Evolutionary conservation across 2,113 vertebrate species (phyloP), one percentile per base, ranked within the genome.

Genomic region (Oxyura jamaicensis): DNA sequence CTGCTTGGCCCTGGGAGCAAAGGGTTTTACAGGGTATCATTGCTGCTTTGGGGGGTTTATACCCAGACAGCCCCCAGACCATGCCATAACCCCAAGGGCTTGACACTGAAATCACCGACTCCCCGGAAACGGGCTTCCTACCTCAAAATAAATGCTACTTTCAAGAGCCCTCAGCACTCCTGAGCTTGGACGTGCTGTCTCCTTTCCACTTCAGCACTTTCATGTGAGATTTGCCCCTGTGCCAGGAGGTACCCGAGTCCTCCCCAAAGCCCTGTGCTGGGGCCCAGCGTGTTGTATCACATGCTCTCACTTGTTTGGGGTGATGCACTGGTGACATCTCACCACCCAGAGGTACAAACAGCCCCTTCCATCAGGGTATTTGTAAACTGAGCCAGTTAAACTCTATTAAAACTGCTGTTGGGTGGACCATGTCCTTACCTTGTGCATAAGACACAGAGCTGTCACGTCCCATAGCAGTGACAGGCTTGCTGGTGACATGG

Each of bases 281-380:
- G 42, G 42, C 23, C 48, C 76, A n/a, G 55, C 0, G 0, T 48
- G 29, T n/a, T 13, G 5, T 8, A 31, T 3, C 1, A 2, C 1
- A 15, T 3, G 6, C 2, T 7, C 14, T 12, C 36, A 2, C 11
- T 53, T 56, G 62, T 44, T 25, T 50, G 31, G 46, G 52, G 55
- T 48, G 68, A 10, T 48, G 16, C 0, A 13, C 1, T 4, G 52
- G n/a, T 46, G 71, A 16, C 2, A 55, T 8, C 41, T 68, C 75
- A 39, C 3, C 35, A 8, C 3, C 5, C 0, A 0, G 19, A 44
- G 36, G 26, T 23, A 52, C 4, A 41, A 36, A 13, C 8, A 50
- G 22, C n/a, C 26, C 39, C 35, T 76, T 75, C 41, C 12, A 31
- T 26, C 10, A 1, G 15, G 6, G 5, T 5, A 2, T 55, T 59